Percentiles rank a stretch among this genome's conserved stretches.
phyloP scores from a whole-genome alignment of 2,797 vertebrate species.

The Sandelia bainsii region DNA sequence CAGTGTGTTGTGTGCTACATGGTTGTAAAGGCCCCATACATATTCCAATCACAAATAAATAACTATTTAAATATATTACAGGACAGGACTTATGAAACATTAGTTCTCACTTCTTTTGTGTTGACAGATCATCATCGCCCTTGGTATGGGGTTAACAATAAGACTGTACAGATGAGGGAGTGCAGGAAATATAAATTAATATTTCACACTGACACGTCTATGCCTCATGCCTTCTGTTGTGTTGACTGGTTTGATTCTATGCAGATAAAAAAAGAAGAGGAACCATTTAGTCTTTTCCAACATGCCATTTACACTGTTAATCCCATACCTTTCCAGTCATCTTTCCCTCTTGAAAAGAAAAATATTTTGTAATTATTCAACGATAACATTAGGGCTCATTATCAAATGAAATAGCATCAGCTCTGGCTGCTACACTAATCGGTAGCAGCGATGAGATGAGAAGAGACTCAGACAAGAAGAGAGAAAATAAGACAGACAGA shows the following conservation, averaged over 20 bases:
- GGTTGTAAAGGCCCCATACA: background rate
- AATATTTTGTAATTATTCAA: conserved; percentile 30
- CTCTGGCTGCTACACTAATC: conserved; percentile 42
- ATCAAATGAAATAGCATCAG: conserved; percentile 39
- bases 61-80: background rate
- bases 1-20: too few species aligned
- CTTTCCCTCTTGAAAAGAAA: conserved; percentile 54
- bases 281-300: conserved; percentile 46
- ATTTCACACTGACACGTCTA: conserved; percentile 17
- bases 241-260: conserved; percentile 15
- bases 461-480: conserved; percentile 37
- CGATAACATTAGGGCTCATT: conserved; percentile 35
- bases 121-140: conserved; percentile 13
- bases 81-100: too few species aligned
- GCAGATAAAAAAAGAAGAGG: conserved; percentile 33
- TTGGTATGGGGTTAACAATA: background rate
- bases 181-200: conserved; percentile 12
- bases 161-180: background rate
- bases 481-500: conserved; percentile 39
- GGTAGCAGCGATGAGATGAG: conserved; percentile 29
- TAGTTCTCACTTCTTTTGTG: background rate
- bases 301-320: conserved; percentile 58
- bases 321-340: conserved; percentile 30
- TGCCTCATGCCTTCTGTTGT: conserved; percentile 5
- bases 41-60: background rate